phyloP scores from a whole-genome alignment of 2,888 invertebrate species.

The Caenorhabditis angaria region DNA sequence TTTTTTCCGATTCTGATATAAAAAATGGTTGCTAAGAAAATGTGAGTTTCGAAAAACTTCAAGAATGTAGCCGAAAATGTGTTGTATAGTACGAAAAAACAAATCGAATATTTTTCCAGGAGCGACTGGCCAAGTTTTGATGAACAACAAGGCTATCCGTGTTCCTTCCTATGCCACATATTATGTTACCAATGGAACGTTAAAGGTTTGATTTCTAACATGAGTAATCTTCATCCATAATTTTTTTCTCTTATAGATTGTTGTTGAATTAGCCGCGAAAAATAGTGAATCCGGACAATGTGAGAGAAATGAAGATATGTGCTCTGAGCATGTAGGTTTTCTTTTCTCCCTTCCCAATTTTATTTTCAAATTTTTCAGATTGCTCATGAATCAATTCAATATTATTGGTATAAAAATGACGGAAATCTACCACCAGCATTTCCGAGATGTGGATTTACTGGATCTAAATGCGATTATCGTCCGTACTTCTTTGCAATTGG shows the following conservation, averaged over 20 bases:
- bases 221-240: neutral
- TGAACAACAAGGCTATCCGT: slow-evolving; percentile 70
- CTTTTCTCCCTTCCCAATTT: neutral
- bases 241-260: slow-evolving; percentile 47
- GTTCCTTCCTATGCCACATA: slow-evolving; percentile 71
- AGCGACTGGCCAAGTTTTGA: slow-evolving; percentile 69
- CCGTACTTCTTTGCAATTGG: slow-evolving; percentile 55
- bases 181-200: slow-evolving; percentile 63
- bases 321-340: slow-evolving; percentile 67
- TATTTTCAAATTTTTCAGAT: slow-evolving; percentile 40
- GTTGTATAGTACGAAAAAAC: no score
- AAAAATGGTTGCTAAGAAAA: neutral
- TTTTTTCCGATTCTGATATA: neutral
- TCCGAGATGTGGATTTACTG: slow-evolving; percentile 68
- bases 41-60: neutral
- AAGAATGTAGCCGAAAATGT: neutral
- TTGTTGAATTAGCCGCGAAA: slow-evolving; percentile 68
- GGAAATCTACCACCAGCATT: slow-evolving; percentile 64
- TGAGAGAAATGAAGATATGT: slow-evolving; percentile 56
- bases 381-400: slow-evolving; percentile 66
- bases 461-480: slow-evolving; percentile 65
- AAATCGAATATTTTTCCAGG: neutral
- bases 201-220: slow-evolving; percentile 38
- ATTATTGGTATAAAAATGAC: slow-evolving; percentile 62
- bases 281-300: slow-evolving; percentile 64